These are phyloP conservation scores for Acanthiza pusilla DNA, from an alignment of 2,797 vertebrate species.

Conservation along the genomic window DNA sequence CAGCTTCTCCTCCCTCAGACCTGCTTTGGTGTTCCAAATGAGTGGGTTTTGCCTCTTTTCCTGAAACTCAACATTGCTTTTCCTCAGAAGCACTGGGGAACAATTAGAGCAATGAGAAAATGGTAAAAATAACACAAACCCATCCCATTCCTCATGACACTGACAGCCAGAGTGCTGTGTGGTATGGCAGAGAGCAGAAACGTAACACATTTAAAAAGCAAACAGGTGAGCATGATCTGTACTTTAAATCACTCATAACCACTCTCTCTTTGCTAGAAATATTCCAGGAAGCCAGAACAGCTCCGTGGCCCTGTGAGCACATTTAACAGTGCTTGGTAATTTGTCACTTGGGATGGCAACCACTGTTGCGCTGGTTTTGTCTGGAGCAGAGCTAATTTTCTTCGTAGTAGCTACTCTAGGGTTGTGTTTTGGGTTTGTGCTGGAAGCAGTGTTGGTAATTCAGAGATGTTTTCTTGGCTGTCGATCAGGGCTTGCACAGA, in stretches of 20 bases:
- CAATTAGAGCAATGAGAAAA: constrained; percentile 21
- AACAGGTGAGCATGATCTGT: neutral
- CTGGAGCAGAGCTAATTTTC: neutral
- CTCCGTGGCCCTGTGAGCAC: neutral
- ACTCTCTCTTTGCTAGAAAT: neutral
- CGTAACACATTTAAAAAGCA: neutral
- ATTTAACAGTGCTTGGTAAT: neutral
- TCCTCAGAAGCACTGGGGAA: neutral
- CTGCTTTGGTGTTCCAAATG: neutral
- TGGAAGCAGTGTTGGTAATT: neutral
- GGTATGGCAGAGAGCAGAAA: constrained; percentile 7
- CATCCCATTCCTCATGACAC: neutral
- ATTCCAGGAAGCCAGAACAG: neutral
- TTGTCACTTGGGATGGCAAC: neutral
- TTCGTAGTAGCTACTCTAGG: neutral
- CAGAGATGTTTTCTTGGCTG: neutral
- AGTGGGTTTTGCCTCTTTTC: neutral
- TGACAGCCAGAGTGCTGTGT: neutral
- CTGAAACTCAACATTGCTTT: neutral
- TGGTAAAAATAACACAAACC: constrained; percentile 43
- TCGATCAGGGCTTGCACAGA: neutral
- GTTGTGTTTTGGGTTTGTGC: neutral
- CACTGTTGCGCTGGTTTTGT: neutral
- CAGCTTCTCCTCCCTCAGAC: neutral
- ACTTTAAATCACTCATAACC: neutral